Evolutionary conservation across 2,113 vertebrate genomes (phyloP).

Genomic region (Grallaria varia): DNA sequence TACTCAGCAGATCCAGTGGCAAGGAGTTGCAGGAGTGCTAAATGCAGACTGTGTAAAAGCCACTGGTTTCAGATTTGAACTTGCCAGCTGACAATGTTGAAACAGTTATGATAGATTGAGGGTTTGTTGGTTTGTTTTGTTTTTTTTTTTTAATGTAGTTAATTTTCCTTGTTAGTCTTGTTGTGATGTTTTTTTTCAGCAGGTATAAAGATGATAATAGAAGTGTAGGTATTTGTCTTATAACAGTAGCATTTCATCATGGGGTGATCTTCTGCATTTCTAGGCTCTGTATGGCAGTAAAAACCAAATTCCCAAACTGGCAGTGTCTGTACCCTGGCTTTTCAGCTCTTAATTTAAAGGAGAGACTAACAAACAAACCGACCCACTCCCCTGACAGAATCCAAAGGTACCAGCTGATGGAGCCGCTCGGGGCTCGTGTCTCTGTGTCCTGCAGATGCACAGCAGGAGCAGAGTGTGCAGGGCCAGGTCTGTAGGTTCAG

Average conservation of each 20-base stretch:
- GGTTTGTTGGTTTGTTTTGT: no score
- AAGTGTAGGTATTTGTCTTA: neutral
- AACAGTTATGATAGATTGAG: neutral
- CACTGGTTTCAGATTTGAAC: neutral
- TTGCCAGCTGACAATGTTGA: neutral
- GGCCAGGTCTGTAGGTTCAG: neutral
- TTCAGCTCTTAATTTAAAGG: neutral
- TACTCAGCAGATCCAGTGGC: no score
- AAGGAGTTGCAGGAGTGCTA: neutral
- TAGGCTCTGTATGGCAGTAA: neutral
- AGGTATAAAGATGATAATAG: neutral
- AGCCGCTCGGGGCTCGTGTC: fast-evolving
- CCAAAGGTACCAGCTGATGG: neutral
- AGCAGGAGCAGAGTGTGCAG: neutral
- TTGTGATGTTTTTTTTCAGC: neutral
- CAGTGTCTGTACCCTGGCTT: neutral
- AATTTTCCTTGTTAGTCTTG: neutral
- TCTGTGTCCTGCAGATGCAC: neutral
- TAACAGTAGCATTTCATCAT: neutral
- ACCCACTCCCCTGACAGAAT: neutral
- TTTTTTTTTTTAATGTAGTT: neutral
- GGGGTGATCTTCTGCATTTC: neutral
- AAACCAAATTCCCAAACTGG: neutral
- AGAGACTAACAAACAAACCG: neutral
- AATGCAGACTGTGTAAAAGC: neutral